Conservation (phyloP, 2,888 invertebrate species). For the Erebia aethiops region DNA sequence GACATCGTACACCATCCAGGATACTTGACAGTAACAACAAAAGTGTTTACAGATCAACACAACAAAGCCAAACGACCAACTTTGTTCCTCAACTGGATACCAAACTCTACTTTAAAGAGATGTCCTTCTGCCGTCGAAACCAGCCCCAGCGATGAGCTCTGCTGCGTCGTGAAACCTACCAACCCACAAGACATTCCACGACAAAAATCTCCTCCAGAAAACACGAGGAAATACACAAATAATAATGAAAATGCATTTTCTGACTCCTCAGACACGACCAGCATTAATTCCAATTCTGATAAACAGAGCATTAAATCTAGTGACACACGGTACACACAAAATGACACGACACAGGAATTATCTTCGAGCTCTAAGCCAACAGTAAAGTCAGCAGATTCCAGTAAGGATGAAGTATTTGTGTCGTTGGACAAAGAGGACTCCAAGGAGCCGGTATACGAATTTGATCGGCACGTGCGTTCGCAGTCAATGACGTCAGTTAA, state of each 20-base stretch:
- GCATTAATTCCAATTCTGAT: slow-evolving; percentile 78
- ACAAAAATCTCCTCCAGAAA: slow-evolving; percentile 51
- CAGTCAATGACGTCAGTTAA: slow-evolving; percentile 86
- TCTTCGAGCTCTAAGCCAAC: slow-evolving; percentile 71
- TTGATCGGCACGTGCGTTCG: slow-evolving; percentile 76
- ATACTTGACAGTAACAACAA: slow-evolving; percentile 94
- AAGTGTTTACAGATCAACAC: slow-evolving; percentile 89
- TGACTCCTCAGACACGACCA: slow-evolving; percentile 80
- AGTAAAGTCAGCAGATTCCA: slow-evolving; percentile 67
- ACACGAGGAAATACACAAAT: slow-evolving; percentile 61
- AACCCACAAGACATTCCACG: slow-evolving; percentile 55
- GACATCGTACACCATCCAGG: slow-evolving; percentile 95
- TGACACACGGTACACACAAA: slow-evolving; percentile 69
- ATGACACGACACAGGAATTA: slow-evolving; percentile 71
- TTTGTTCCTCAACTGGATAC: slow-evolving; percentile 96
- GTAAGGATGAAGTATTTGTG: slow-evolving; percentile 65
- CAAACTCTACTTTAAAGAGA: slow-evolving; percentile 93
- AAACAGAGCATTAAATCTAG: slow-evolving; percentile 77
- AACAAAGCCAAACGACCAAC: slow-evolving; percentile 91
- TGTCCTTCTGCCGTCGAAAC: slow-evolving; percentile 90
- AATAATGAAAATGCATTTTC: slow-evolving; percentile 76
- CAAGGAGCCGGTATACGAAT: slow-evolving; percentile 67
- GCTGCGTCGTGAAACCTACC: slow-evolving; percentile 57
- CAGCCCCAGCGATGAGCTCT: slow-evolving; percentile 73
- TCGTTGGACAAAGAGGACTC: slow-evolving; percentile 71